Evolutionary conservation across 2,888 invertebrate species (phyloP).

Genomic region (Iselma pallidipennis): DNA sequence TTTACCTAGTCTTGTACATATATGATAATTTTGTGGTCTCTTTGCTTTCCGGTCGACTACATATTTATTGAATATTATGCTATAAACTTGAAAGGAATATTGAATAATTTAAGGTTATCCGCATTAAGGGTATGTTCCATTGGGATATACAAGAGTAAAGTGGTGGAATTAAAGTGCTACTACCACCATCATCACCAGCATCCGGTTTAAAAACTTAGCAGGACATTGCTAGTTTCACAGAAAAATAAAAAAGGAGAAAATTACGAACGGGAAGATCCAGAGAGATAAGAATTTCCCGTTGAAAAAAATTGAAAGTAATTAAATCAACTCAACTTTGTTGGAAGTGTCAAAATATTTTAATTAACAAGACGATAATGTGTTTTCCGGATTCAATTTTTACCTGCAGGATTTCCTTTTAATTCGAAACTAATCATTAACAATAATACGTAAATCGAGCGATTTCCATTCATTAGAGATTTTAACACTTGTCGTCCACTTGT

Average conservation of each 20-base stretch:
- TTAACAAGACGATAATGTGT: no score
- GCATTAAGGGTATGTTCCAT: slow-evolving; percentile 17
- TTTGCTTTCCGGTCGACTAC: slow-evolving; percentile 1
- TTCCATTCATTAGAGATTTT: no score
- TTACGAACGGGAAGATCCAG: no score
- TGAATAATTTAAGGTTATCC: slow-evolving; percentile 28
- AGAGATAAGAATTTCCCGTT: no score
- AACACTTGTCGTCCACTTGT: no score
- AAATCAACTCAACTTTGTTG: neutral
- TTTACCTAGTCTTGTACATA: neutral
- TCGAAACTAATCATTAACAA: no score
- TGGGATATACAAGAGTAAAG: slow-evolving; percentile 14
- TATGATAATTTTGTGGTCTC: neutral
- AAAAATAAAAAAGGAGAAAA: no score
- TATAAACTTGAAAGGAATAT: slow-evolving; percentile 25
- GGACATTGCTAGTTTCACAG: no score
- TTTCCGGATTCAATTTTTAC: no score
- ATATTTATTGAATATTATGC: slow-evolving; percentile 30
- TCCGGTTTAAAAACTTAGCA: neutral
- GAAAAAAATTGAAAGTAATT: neutral
- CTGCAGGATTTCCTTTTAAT: no score
- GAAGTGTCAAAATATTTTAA: no score
- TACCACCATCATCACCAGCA: neutral
- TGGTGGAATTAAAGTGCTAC: slow-evolving; percentile 17
- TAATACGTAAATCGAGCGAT: no score